Evolutionary conservation across 2,797 vertebrate genomes (phyloP), one percentile per base, ranked within the genome.

Genomic region (Tamandua tetradactyla): DNA sequence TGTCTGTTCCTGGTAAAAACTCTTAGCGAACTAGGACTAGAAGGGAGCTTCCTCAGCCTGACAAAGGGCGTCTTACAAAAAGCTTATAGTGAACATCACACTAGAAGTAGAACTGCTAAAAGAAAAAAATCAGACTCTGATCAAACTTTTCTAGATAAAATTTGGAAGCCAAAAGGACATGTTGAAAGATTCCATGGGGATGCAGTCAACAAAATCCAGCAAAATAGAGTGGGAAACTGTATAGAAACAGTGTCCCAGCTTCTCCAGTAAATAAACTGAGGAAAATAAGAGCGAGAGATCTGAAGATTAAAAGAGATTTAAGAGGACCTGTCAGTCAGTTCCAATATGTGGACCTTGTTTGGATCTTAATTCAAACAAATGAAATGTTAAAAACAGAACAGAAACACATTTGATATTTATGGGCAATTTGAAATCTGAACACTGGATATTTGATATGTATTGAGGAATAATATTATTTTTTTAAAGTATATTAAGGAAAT

Each of bases 401-500:
- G 81, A 61, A 88, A 68, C 87, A n/a, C 3, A 25, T 78, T 86
- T 78, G 89, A 52, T 30, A 66, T 72, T 64, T 76, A 68, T 84
- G 76, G 81, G 59, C 5, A n/a, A 35, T 82, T 81, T 92, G 49
- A 87, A 89, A 81, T 92, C 47, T 47, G 91, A 61, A 87, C 22
- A 30, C 44, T 89, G 71, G 30, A 64, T 94, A 86, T 74, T 94
- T 78, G 47, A 47, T 47, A 11, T 47, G 55, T 86, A 68, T 44
- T 89, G 42, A 89, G 57, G 35, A 78, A 82, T 75, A 44, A 72
- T n/a, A n/a, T n/a, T n/a, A 35, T 89, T 30, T 91, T 92, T 89
- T 72, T 11, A 87, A 95, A 76, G 15, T 81, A 44, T 82, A 4
- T 85, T 89, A 87, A 76, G 85, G 37, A 52, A 84, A 82, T 75